These are phyloP conservation scores for Scalopus aquaticus DNA, from an alignment of 2,113 vertebrate species.

Conservation along the genomic window DNA sequence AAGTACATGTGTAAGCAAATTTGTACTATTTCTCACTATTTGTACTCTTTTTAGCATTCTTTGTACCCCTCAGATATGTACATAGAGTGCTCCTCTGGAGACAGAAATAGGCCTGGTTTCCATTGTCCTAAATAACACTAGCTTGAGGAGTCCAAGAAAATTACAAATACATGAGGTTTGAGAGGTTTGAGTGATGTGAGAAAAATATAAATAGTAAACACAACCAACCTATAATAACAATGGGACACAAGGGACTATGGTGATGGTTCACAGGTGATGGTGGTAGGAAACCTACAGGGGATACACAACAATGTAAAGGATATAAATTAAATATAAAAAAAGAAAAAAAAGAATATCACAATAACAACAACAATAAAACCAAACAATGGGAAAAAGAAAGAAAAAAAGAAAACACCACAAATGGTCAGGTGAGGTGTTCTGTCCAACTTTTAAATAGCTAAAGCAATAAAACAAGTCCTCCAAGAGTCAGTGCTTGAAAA, in stretches of 20 bases:
- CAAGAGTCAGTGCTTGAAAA: not conserved
- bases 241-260: too few relatives aligned
- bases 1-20: constrained; percentile 17
- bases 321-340: too few relatives aligned
- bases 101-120: not conserved
- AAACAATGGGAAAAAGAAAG: too few relatives aligned
- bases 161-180: not conserved
- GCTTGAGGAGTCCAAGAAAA: not conserved
- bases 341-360: too few relatives aligned
- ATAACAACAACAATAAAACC: too few relatives aligned
- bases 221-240: not conserved
- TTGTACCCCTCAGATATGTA: not conserved
- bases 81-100: not conserved
- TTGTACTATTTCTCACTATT: not conserved
- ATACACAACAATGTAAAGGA: too few relatives aligned
- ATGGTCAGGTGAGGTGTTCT: not conserved
- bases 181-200: not conserved
- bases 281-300: too few relatives aligned
- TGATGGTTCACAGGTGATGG: too few relatives aligned
- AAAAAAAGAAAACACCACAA: not conserved
- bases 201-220: constrained; percentile 14
- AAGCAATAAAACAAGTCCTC: constrained; percentile 21
- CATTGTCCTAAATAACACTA: not conserved
- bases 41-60: constrained; percentile 7
- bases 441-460: constrained; percentile 28